A percentile compares a stretch with the other conserved stretches of the same genome.
These are phyloP conservation scores for Lysandra coridon DNA, from an alignment of 2,888 invertebrate genomes.

Conservation along the genomic window DNA sequence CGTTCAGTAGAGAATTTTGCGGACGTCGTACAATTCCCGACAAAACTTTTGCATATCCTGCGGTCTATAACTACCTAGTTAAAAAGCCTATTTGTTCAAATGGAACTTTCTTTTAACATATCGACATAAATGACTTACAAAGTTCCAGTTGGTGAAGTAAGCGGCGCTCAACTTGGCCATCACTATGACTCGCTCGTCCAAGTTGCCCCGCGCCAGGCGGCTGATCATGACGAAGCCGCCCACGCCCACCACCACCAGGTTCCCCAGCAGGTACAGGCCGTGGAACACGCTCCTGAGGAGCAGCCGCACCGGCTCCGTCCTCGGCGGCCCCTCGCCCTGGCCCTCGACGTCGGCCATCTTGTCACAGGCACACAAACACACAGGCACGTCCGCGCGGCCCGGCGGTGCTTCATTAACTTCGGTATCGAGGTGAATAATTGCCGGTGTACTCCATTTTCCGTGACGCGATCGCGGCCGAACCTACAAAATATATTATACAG, in stretches of 20 bases:
- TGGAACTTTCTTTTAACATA: no score
- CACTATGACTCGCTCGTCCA: background rate
- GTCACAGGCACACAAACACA: background rate
- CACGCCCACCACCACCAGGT: background rate
- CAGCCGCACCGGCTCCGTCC: background rate
- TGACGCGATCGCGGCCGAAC: background rate
- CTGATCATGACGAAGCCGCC: background rate
- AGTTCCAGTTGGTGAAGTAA: conserved; percentile 36
- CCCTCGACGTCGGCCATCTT: conserved; percentile 1
- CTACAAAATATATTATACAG: background rate
- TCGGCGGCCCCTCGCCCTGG: background rate
- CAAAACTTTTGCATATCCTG: no score
- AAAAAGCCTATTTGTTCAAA: no score
- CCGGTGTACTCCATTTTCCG: background rate
- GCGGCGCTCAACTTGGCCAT: conserved; percentile 29
- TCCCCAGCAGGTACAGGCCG: background rate
- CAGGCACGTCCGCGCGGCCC: conserved; percentile 8
- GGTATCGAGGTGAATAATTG: conserved; percentile 7
- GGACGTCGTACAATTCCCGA: no score
- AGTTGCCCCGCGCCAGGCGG: background rate
- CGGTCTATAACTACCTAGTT: no score
- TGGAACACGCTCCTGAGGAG: background rate
- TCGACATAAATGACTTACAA: conserved; percentile 29
- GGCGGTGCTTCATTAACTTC: conserved; percentile 16
- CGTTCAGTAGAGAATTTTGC: no score